phyloP scores from a whole-genome alignment of 1,140 invertebrate genomes.

The Musca domestica region DNA sequence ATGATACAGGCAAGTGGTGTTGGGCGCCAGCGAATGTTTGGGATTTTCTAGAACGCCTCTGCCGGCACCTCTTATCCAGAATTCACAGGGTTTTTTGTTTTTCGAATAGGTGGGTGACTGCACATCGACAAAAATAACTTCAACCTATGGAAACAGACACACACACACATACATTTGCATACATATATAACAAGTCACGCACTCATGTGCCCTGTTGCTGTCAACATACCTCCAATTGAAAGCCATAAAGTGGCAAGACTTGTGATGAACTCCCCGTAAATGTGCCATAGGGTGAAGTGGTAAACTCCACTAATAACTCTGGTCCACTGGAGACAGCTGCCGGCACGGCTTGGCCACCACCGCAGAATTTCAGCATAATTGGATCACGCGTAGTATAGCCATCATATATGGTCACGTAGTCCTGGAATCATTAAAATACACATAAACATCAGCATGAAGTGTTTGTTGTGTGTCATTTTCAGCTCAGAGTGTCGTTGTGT shows the following conservation, averaged over 20 bases:
- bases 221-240: slow-evolving; percentile 80
- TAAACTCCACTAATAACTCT: slow-evolving; percentile 84
- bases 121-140: slow-evolving; percentile 79
- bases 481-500: too few species aligned
- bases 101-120: slow-evolving; percentile 75
- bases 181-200: not conserved
- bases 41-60: slow-evolving; percentile 77
- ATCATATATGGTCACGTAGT: slow-evolving; percentile 87
- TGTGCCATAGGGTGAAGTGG: slow-evolving; percentile 84
- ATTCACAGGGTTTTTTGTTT: slow-evolving; percentile 80
- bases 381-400: slow-evolving; percentile 85
- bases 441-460: slow-evolving; percentile 2
- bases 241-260: slow-evolving; percentile 76
- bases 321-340: slow-evolving; percentile 79
- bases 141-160: slow-evolving; percentile 43
- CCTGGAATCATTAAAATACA: slow-evolving; percentile 54
- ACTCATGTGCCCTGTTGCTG: not conserved
- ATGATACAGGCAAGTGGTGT: slow-evolving; percentile 83
- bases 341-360: slow-evolving; percentile 78
- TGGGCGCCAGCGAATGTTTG: slow-evolving; percentile 75
- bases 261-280: slow-evolving; percentile 73
- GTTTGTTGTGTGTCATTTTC: not conserved
- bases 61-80: slow-evolving; percentile 76
- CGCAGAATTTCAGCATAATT: slow-evolving; percentile 85
- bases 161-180: not conserved